Conservation (phyloP, 2,113 vertebrate genomes). For the Phylloscopus whistleri region DNA sequence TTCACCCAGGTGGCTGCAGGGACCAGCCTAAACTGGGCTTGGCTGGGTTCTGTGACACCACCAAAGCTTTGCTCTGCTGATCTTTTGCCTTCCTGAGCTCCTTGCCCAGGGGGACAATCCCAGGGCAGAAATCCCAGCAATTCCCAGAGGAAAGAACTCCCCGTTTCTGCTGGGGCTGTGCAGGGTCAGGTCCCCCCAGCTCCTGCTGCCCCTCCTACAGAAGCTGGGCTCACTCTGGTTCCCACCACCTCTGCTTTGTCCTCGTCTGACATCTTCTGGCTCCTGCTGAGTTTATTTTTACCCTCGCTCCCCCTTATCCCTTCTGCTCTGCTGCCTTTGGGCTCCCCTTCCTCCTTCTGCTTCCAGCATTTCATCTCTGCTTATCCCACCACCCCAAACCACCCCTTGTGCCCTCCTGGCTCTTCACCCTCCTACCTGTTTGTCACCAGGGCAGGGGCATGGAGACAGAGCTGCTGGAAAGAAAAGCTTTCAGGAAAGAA, state of each 20-base stretch:
- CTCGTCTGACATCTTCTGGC: not conserved
- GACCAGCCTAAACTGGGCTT: not conserved
- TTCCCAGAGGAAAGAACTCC: not conserved
- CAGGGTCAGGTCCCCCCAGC: not conserved
- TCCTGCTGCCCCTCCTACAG: too few relatives aligned
- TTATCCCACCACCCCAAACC: not conserved
- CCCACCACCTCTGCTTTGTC: not conserved
- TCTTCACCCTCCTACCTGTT: too few relatives aligned
- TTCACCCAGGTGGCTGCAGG: rapidly evolving
- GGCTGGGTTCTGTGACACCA: not conserved
- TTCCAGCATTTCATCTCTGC: too few relatives aligned
- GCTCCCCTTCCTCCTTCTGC: not conserved
- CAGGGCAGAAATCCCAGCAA: not conserved
- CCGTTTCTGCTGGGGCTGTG: not conserved
- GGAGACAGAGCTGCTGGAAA: too few relatives aligned
- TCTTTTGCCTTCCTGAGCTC: not conserved
- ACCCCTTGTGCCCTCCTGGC: not conserved
- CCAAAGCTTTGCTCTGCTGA: not conserved
- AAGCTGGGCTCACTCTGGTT: not conserved
- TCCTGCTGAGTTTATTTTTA: not conserved
- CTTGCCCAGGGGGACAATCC: not conserved
- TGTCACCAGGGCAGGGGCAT: too few relatives aligned
- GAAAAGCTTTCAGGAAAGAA: too few relatives aligned
- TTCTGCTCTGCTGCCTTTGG: not conserved
- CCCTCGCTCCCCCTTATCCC: not conserved